A percentile compares a stretch with the other conserved stretches of the same genome.
phyloP scores from a whole-genome alignment of 1,140 invertebrate species.

The Drosophila paulistorum region DNA sequence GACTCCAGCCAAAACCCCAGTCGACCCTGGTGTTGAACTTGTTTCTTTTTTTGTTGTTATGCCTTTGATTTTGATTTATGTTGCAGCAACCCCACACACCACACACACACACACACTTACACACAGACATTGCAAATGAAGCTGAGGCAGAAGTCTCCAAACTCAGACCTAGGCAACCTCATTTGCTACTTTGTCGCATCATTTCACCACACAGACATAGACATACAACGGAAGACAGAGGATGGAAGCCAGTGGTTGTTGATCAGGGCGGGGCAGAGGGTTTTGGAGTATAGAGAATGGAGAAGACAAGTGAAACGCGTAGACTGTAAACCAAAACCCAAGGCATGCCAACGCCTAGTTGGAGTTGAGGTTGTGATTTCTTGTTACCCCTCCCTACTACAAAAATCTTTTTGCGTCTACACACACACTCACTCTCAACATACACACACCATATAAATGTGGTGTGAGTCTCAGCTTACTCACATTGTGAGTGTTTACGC shows the following conservation, averaged over 20 bases:
- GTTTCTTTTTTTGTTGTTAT: constrained; percentile 47
- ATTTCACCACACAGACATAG: constrained; percentile 58
- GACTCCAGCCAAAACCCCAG: constrained; percentile 14
- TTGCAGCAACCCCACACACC: constrained; percentile 58
- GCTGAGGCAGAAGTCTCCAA: constrained; percentile 36
- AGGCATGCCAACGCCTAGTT: constrained; percentile 62
- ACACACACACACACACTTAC: constrained; percentile 4
- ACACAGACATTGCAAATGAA: constrained; percentile 46
- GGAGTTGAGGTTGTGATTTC: constrained; percentile 39
- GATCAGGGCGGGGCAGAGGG: no score
- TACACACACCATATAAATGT: constrained; percentile 56
- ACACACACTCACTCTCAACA: background rate
- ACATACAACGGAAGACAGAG: constrained; percentile 11
- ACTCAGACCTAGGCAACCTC: constrained; percentile 53
- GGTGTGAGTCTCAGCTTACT: constrained; percentile 32
- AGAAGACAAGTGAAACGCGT: background rate
- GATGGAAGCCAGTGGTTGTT: background rate
- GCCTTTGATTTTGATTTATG: constrained; percentile 80
- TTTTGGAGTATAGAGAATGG: background rate
- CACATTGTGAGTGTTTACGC: constrained; percentile 65
- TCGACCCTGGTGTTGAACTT: constrained; percentile 16
- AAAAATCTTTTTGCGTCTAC: constrained; percentile 6
- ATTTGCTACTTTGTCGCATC: constrained; percentile 80
- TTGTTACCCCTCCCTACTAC: background rate
- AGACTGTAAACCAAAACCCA: constrained; percentile 35